Base-by-base conservation (phyloP, 1,140 invertebrate species). In the Pseudomyrmex gracilis region DNA sequence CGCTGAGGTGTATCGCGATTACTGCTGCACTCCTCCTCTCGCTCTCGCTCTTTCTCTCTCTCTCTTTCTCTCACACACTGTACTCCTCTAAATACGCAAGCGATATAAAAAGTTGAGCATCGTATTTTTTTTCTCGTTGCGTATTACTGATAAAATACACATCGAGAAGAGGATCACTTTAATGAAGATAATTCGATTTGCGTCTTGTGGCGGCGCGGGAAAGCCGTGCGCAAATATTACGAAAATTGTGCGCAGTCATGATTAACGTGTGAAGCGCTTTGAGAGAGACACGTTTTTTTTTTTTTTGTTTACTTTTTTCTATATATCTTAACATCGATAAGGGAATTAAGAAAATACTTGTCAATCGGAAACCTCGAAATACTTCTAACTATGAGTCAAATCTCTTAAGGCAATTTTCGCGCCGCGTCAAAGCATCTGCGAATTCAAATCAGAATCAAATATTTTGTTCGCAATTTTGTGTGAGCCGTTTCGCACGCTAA, bases 31-130 rank as follows among this genome's bases (percentile, higher is more conserved):
- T 64, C n/a, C 20, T 57, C 34, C 45, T n/a, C n/a, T n/a, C n/a
- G n/a, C n/a, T n/a, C n/a, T n/a, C n/a, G n/a, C 8, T 76, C 47
- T 34, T 34, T 17, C 58, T 34, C 43, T 64, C n/a, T 17, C 34
- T 43, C 45, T 24, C 9, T 34, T 47, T 58, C 57, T 58, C 17
- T 22, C 83, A 85, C 84, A 63, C 76, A 70, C 73, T 82, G 76
- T 82, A 74, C 55, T 87, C 63, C 71, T 88, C 76, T 82, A 55
- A 34, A 34, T 88, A 74, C 83, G 91, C 90, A 92, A 92, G 90
- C 91, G 85, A 90, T 92, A 93, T 92, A 93, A 93, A 91, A 93
- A 92, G 88, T 93, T 92, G 90, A 93, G 90, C 90, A 90, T 91
- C 83, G 53, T 88, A 85, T 85, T 89, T 34, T 34, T 34, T 34